phyloP scores from a whole-genome alignment of 2,888 invertebrate species.

The Peribatodes rhomboidaria region DNA sequence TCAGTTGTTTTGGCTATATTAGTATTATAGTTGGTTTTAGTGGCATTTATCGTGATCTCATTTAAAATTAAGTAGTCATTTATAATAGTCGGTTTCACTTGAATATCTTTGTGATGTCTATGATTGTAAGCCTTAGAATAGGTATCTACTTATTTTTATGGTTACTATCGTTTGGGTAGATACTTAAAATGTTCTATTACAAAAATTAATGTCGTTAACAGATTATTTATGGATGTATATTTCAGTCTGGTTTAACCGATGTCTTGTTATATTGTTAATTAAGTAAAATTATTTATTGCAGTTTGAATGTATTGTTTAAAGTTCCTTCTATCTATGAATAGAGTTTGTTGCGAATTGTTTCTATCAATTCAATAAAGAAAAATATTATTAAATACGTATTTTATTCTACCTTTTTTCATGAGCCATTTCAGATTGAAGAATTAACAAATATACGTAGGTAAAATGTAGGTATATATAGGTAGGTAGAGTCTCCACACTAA shows the following conservation, averaged over 20 bases:
- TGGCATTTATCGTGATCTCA: constrained; percentile 4
- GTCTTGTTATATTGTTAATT: constrained; percentile 60
- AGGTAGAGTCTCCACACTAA: too few relatives aligned
- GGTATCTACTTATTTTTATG: background rate
- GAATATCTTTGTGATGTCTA: background rate
- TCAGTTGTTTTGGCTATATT: background rate
- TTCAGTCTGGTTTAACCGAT: constrained; percentile 49
- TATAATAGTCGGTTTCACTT: background rate
- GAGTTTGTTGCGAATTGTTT: constrained; percentile 55
- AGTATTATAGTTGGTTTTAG: background rate
- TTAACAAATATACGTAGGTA: too few relatives aligned
- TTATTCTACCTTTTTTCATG: background rate
- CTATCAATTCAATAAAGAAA: constrained; percentile 59
- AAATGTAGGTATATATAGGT: too few relatives aligned
- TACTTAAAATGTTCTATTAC: background rate
- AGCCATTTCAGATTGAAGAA: background rate
- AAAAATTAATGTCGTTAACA: background rate
- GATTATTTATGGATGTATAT: constrained; percentile 29
- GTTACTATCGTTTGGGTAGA: too few relatives aligned
- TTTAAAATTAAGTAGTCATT: background rate
- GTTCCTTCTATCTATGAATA: constrained; percentile 53
- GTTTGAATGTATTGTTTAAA: constrained; percentile 48
- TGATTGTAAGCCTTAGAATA: background rate
- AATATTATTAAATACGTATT: background rate
- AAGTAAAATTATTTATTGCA: constrained; percentile 50